A percentile compares a stretch with the other conserved stretches of the same genome.
phyloP scores from a whole-genome alignment of 1,140 invertebrate species.

The Pantala flavescens region DNA sequence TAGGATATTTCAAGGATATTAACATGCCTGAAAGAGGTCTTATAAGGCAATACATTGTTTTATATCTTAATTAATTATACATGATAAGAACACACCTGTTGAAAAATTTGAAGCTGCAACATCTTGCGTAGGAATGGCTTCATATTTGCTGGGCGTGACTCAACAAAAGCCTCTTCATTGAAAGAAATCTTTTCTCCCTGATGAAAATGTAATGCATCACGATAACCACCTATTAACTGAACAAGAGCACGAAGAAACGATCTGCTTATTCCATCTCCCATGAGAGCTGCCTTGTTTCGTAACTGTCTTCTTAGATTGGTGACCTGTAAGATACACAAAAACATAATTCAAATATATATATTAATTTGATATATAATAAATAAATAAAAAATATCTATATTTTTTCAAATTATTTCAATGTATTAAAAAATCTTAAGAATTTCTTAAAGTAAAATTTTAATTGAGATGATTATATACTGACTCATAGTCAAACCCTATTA shows the following conservation, averaged over 20 bases:
- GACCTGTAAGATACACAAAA: slow-evolving; percentile 39
- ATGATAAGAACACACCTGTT: slow-evolving; percentile 68
- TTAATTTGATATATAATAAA: too few relatives aligned
- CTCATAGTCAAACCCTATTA: too few relatives aligned
- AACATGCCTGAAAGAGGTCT: too few relatives aligned
- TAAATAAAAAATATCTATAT: not conserved
- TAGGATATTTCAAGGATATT: too few relatives aligned
- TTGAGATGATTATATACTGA: too few relatives aligned
- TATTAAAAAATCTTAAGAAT: too few relatives aligned
- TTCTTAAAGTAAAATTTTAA: too few relatives aligned
- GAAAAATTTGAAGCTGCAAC: slow-evolving; percentile 88
- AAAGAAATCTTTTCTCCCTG: slow-evolving; percentile 77
- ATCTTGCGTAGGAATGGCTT: slow-evolving; percentile 84
- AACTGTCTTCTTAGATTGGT: slow-evolving; percentile 57
- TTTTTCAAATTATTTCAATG: slow-evolving; percentile 21
- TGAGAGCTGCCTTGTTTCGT: slow-evolving; percentile 51
- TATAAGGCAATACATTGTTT: too few relatives aligned
- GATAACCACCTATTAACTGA: slow-evolving; percentile 83
- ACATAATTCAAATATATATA: not conserved
- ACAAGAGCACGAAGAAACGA: slow-evolving; percentile 84
- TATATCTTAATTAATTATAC: too few relatives aligned
- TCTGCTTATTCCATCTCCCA: slow-evolving; percentile 82
- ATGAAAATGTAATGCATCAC: slow-evolving; percentile 75
- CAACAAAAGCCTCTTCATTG: slow-evolving; percentile 72
- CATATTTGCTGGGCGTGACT: slow-evolving; percentile 64